These are phyloP conservation scores for Zoroaster sp. DNA, from an alignment of 53 echinoderm and acorn worm species.

Conservation along the genomic window DNA sequence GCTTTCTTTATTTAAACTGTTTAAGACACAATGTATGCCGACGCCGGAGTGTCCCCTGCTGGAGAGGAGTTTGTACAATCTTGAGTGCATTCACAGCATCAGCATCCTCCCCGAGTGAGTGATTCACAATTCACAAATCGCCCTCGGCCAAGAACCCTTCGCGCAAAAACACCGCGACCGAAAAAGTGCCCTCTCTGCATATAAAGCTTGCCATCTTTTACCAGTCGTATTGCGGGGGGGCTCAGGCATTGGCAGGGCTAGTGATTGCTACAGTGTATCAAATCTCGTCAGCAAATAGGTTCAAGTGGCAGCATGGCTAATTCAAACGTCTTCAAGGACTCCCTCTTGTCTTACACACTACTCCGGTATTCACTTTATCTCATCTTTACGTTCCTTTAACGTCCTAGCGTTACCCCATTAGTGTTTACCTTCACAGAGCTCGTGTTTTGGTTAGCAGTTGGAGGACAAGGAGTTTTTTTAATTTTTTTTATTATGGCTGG, in stretches of 20 bases:
- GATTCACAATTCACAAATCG: conserved; percentile 56
- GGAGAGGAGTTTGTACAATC: neutral
- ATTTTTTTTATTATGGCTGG: too few relatives aligned
- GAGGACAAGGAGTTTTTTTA: too few relatives aligned
- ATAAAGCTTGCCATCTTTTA: neutral
- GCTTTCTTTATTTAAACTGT: neutral
- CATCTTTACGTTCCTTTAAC: too few relatives aligned
- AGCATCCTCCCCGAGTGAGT: conserved; percentile 25
- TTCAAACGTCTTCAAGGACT: conserved; percentile 36
- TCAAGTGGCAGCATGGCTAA: conserved; percentile 51
- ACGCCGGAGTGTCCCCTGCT: neutral
- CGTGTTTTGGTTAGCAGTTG: too few relatives aligned
- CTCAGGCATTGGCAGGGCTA: neutral
- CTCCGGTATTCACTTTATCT: conserved; percentile 32
- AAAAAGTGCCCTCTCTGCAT: conserved; percentile 52
- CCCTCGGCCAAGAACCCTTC: conserved; percentile 53
- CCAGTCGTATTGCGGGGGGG: neutral
- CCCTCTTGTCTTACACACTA: conserved; percentile 46
- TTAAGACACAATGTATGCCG: neutral
- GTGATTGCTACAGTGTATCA: conserved; percentile 36
- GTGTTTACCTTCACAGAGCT: too few relatives aligned
- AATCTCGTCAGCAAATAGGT: conserved; percentile 38
- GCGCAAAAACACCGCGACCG: conserved; percentile 46
- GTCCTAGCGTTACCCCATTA: too few relatives aligned
- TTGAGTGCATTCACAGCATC: neutral